phyloP scores from a whole-genome alignment of 1,140 invertebrate species.

The Mercenaria mercenaria region DNA sequence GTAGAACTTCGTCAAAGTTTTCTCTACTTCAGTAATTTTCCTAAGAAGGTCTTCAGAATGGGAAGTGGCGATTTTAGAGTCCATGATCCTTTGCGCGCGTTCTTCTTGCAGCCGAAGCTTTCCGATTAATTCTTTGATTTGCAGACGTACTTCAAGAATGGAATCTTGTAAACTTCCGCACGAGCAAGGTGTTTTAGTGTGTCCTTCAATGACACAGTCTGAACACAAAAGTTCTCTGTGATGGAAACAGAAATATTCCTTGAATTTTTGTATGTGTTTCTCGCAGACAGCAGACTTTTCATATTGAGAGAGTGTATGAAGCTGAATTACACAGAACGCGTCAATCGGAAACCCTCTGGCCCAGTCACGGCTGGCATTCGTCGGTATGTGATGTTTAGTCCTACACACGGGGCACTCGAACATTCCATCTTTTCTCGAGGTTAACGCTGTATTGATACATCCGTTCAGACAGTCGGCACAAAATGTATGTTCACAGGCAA shows the following conservation, averaged over 20 bases:
- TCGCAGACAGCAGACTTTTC: slow-evolving; percentile 48
- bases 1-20: slow-evolving; percentile 47
- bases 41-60: slow-evolving; percentile 53
- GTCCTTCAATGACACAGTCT: slow-evolving; percentile 61
- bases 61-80: slow-evolving; percentile 38
- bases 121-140: slow-evolving; percentile 63
- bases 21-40: slow-evolving; percentile 60
- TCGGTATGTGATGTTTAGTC: slow-evolving; percentile 49
- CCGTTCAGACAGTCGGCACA: slow-evolving; percentile 64
- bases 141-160: slow-evolving; percentile 62
- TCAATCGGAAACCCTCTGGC: slow-evolving; percentile 59
- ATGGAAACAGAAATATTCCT: slow-evolving; percentile 66
- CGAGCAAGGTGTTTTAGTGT: slow-evolving; percentile 54
- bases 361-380: slow-evolving; percentile 32
- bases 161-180: slow-evolving; percentile 65
- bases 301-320: slow-evolving; percentile 60
- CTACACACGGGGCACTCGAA: slow-evolving; percentile 64
- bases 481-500: slow-evolving; percentile 62
- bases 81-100: slow-evolving; percentile 50
- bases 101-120: slow-evolving; percentile 58
- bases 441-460: slow-evolving; percentile 49
- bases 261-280: slow-evolving; percentile 62
- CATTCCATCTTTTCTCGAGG: slow-evolving; percentile 47
- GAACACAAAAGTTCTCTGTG: slow-evolving; percentile 61
- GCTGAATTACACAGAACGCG: slow-evolving; percentile 65